These are phyloP conservation scores for Leptonema lineaticorne DNA, from an alignment of 1,140 invertebrate species.

Conservation along the genomic window DNA sequence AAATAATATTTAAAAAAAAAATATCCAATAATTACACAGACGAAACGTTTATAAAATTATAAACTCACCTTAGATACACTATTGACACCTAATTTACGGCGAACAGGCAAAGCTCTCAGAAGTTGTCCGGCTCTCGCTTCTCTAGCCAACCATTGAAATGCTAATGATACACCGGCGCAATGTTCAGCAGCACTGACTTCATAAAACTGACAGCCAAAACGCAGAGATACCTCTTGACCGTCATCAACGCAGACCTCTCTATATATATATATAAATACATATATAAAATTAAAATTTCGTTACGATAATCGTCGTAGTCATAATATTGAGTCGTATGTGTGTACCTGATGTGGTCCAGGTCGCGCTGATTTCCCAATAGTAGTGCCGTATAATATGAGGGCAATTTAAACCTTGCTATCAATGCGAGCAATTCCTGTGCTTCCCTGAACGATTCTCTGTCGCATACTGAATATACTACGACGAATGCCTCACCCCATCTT, in stretches of 20 bases:
- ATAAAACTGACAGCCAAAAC: constrained; percentile 81
- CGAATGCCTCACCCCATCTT: constrained; percentile 81
- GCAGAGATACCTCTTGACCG: constrained; percentile 75
- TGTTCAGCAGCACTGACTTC: constrained; percentile 84
- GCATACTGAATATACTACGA: constrained; percentile 82
- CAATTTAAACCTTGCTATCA: constrained; percentile 66
- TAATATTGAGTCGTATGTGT: constrained; percentile 1
- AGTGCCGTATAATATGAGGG: constrained; percentile 72
- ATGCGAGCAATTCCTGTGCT: constrained; percentile 71
- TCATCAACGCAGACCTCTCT: constrained; percentile 78
- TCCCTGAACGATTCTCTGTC: constrained; percentile 73
- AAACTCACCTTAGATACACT: constrained; percentile 70
- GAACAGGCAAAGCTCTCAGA: constrained; percentile 67
- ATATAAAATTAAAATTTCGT: neutral
- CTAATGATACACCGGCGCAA: constrained; percentile 72
- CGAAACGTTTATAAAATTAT: neutral
- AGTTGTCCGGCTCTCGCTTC: constrained; percentile 73
- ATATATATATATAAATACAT: constrained; percentile 39
- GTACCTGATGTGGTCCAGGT: constrained; percentile 78
- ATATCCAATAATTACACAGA: constrained; percentile 1
- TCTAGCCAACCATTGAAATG: constrained; percentile 75
- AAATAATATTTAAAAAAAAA: neutral
- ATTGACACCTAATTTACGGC: constrained; percentile 74
- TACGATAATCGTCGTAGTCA: neutral
- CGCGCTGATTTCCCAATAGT: constrained; percentile 79